These are phyloP conservation scores for rabbit (Oryctolagus cuniculus) DNA, from an alignment of 2,113 vertebrate species.

Conservation along the genomic window mOryCun1.1 NC_091443.1:38599501-38600000, in stretches of 20 bases:
- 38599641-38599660: background rate
- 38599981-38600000: slow-evolving; percentile 41
- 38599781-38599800: background rate
- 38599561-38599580: background rate
- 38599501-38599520: background rate
- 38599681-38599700: background rate
- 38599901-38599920: background rate
- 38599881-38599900: background rate
- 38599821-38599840: background rate
- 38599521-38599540: background rate
- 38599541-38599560: background rate
- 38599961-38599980: background rate
- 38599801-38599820: background rate
- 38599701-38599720: background rate
- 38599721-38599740: background rate
- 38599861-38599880: background rate
- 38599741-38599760: background rate
- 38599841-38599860: background rate
- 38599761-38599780: background rate
- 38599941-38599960: background rate
- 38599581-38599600: background rate
- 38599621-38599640: background rate
- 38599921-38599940: background rate
- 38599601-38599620: background rate
- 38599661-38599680: background rate